Base-by-base conservation (phyloP, 2,797 vertebrate genomes). In the Darevskia nairensis region DNA sequence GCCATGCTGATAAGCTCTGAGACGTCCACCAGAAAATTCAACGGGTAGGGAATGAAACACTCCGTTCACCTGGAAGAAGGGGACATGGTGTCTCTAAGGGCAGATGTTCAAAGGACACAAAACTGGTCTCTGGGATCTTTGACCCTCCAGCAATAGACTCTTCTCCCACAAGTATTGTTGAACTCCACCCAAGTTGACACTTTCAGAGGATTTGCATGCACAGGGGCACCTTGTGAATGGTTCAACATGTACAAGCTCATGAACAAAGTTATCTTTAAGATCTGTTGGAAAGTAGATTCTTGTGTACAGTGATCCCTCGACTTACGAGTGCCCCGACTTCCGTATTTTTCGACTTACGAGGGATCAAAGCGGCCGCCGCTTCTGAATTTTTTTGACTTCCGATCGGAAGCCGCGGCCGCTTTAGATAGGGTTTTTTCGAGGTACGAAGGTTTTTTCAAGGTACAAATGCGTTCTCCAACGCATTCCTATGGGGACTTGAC, bases 61-160 rank as follows among this genome's bases (percentile, higher is more conserved):
- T 0, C 93, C 94, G 0, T 96, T 89, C 50, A 97, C 92, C 96
- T 97, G 81, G 80, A 72, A 82, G 86, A 13, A 0, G 46, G n/a
- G 61, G 29, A 80, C 23, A 61, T 23, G 59, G 5, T 61, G 17
- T 7, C 19, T 61, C 50, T 4, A 50, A 50, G 50, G 11, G 44
- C 25, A 39, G 59, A 50, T 21, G 3, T 4, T 74, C 23, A 46
- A 15, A 17, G 21, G 6, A 64, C 69, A 50, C n/a, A 35, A 82
- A 19, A 8, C 3, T 23, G 8, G 17, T 44, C 29, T 27, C n/a
- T 13, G 39, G 3, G 61, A 35, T 41, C 13, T 50, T 41, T 23
- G 5, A 13, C 32, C 35, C 39, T 50, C 6, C 25, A 59, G 25
- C 59, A 17, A 59, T n/a, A 61, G 8, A 19, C 19, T 10, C 27